Conservation (phyloP, 2,888 invertebrate genomes). For the Drosophila quinaria region DNA sequence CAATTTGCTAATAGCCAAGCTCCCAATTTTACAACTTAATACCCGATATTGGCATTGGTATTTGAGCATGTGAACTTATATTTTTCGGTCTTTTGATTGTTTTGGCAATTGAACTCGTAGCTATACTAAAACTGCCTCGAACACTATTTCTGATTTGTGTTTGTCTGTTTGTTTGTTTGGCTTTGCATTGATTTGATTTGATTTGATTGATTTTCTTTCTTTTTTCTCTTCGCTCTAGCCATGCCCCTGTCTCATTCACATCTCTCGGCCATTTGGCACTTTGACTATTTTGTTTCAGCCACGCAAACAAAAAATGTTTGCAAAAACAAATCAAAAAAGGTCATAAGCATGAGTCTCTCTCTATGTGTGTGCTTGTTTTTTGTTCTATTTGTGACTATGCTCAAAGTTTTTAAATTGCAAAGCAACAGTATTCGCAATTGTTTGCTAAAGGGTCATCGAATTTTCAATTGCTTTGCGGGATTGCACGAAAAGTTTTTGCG, state of each 20-base stretch:
- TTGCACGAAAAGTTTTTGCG: conserved; percentile 52
- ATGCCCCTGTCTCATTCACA: not conserved
- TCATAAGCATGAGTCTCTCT: conserved; percentile 17
- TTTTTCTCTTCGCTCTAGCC: conserved; percentile 1
- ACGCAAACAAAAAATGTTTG: conserved; percentile 33
- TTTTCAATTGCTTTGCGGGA: conserved; percentile 64
- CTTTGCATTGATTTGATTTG: conserved; percentile 62
- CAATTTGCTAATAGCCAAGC: conserved; percentile 56
- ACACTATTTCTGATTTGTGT: conserved; percentile 23
- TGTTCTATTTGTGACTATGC: conserved; percentile 12
- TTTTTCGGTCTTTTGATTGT: conserved; percentile 35
- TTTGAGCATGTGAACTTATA: conserved; percentile 36
- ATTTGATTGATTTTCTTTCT: conserved; percentile 68
- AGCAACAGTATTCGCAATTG: conserved; percentile 41
- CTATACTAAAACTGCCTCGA: conserved; percentile 30
- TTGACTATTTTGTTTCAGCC: conserved; percentile 49
- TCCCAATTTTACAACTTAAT: conserved; percentile 25
- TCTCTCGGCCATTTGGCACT: conserved; percentile 55
- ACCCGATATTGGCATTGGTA: conserved; percentile 11
- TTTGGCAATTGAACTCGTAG: conserved; percentile 43
- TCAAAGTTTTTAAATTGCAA: conserved; percentile 55
- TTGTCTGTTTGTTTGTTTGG: conserved; percentile 41
- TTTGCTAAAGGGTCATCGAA: conserved; percentile 61
- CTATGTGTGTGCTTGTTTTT: conserved; percentile 9
- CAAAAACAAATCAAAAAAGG: conserved; percentile 52